A percentile compares a stretch with the other conserved stretches of the same genome.
phyloP scores from a whole-genome alignment of 2,113 vertebrate species.

The Fulmarus glacialis region DNA sequence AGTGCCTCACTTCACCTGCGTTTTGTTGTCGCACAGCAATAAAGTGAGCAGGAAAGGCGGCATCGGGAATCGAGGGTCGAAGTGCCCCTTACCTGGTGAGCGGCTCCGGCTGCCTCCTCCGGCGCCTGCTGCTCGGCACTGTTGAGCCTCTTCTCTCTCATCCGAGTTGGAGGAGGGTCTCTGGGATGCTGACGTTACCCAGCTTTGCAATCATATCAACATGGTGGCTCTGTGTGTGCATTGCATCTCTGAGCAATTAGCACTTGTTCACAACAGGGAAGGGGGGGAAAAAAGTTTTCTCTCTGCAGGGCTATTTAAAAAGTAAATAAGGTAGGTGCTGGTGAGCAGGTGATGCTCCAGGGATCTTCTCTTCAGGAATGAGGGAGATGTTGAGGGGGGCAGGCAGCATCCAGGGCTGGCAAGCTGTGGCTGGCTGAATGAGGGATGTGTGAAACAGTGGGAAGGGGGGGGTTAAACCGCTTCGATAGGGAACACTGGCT shows the following conservation, averaged over 20 bases:
- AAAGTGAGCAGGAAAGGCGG: not conserved
- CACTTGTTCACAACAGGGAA: not conserved
- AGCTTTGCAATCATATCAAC: not conserved
- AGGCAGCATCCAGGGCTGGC: not conserved
- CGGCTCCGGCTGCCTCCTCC: not conserved
- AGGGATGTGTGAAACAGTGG: not conserved
- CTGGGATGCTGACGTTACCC: conserved; percentile 42
- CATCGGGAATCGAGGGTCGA: fast-evolving
- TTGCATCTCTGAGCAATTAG: not conserved
- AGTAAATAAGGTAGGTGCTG: not conserved
- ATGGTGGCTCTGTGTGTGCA: not conserved
- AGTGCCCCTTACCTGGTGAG: conserved; percentile 22
- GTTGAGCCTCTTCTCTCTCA: not conserved
- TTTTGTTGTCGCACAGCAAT: fast-evolving
- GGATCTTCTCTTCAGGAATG: not conserved
- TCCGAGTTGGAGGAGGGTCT: conserved; percentile 48
- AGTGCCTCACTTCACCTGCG: fast-evolving
- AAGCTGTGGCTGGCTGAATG: not conserved
- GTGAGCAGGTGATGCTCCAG: not conserved
- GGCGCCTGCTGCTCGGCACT: not conserved
- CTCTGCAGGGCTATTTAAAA: not conserved
- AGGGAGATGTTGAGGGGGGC: not conserved
- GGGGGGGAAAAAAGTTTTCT: not conserved
- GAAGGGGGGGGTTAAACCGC: not conserved
- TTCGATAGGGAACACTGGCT: not conserved